These are phyloP conservation scores for Ardeotis arabs DNA, from an alignment of 2,113 vertebrate species.

Conservation along the genomic window DNA sequence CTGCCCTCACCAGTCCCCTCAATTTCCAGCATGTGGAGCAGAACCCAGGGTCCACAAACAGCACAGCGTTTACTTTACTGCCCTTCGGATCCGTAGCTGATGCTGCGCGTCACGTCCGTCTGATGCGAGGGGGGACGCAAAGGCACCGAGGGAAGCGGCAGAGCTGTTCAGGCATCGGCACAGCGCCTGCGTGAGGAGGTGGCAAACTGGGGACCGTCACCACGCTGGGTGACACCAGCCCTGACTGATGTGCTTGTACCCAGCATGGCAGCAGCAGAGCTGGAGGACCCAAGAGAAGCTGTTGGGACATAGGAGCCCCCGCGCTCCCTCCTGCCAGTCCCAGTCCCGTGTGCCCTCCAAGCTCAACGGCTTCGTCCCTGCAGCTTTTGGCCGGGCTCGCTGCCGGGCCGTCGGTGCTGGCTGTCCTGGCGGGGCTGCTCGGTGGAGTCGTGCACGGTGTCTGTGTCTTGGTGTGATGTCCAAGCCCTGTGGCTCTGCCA, in stretches of 20 bases:
- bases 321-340: neutral
- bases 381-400: neutral
- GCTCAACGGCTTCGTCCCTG: neutral
- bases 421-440: accelerated
- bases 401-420: accelerated
- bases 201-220: neutral
- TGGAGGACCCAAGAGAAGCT: neutral
- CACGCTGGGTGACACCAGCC: neutral
- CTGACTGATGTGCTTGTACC: neutral
- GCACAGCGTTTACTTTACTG: neutral
- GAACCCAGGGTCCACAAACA: neutral
- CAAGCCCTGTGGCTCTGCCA: accelerated
- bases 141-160: neutral
- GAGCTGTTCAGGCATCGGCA: neutral
- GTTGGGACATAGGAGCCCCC: accelerated
- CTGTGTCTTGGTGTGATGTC: neutral
- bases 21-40: neutral
- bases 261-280: neutral
- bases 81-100: accelerated
- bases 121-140: no score
- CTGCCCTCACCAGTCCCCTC: neutral
- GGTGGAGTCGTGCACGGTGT: accelerated
- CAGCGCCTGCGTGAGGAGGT: accelerated
- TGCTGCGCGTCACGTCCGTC: accelerated
- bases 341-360: neutral